phyloP scores from a whole-genome alignment of 2,797 vertebrate genomes.

The Passerculus sandwichensis region DNA sequence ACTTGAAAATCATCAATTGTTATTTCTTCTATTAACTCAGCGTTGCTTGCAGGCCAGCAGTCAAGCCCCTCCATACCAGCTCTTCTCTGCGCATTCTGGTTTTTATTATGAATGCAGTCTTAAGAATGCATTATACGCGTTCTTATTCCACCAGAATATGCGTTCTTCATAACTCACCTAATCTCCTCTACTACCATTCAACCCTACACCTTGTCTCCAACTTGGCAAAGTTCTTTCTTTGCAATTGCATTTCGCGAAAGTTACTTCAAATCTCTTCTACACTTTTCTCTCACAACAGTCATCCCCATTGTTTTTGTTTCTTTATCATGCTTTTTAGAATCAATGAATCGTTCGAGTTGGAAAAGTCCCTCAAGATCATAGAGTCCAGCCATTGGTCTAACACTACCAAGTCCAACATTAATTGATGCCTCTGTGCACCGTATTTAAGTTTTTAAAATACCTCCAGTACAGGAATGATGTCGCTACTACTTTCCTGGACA shows the following conservation, averaged over 20 bases:
- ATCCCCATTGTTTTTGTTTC: background rate
- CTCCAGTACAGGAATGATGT: background rate
- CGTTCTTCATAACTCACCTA: background rate
- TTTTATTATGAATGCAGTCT: too few species aligned
- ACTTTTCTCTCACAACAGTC: background rate
- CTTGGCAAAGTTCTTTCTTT: background rate
- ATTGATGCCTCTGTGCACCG: accelerated
- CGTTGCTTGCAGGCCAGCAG: too few species aligned
- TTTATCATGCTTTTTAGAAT: background rate
- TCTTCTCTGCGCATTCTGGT: background rate
- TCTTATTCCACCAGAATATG: too few species aligned
- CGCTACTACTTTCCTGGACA: background rate
- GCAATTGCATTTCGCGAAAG: background rate
- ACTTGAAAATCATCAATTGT: too few species aligned
- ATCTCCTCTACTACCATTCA: background rate
- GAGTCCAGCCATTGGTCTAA: background rate
- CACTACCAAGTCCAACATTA: background rate
- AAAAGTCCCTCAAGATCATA: background rate
- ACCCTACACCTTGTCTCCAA: background rate
- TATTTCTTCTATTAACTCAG: too few species aligned
- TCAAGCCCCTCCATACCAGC: too few species aligned
- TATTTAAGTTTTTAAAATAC: background rate
- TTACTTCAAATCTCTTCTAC: background rate
- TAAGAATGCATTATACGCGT: too few species aligned
- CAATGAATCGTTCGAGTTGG: background rate